Conservation (phyloP, 2,888 invertebrate species). For the Zootermopsis nevadensis region DNA sequence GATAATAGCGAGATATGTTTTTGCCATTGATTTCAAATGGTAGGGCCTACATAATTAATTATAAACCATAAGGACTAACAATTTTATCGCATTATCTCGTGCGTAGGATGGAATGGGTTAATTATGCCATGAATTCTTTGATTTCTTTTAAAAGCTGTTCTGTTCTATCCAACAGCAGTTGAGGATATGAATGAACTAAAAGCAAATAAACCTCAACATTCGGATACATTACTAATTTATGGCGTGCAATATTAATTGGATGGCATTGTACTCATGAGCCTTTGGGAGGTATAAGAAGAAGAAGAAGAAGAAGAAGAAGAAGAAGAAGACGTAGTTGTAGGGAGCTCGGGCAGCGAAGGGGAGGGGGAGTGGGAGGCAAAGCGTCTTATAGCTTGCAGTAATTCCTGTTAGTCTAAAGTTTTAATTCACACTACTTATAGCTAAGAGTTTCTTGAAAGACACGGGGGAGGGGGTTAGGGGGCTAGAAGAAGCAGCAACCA, state of each 20-base stretch:
- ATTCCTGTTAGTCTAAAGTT: slow-evolving; percentile 73
- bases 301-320: not conserved
- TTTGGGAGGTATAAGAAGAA: slow-evolving; percentile 6
- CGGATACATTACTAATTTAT: slow-evolving; percentile 28
- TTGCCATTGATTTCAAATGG: too few relatives aligned
- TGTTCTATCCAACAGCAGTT: not conserved
- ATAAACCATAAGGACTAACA: too few relatives aligned
- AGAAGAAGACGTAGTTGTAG: slow-evolving; percentile 3
- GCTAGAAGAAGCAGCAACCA: slow-evolving; percentile 59
- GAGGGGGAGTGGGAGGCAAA: slow-evolving; percentile 38
- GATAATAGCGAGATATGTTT: too few relatives aligned
- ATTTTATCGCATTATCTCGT: too few relatives aligned
- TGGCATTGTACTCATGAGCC: slow-evolving; percentile 44
- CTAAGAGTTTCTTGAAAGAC: slow-evolving; percentile 59
- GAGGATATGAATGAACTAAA: not conserved
- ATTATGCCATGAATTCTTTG: too few relatives aligned
- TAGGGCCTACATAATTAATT: too few relatives aligned
- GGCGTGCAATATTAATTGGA: slow-evolving; percentile 44
- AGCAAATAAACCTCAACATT: slow-evolving; percentile 22
- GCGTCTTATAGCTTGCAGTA: slow-evolving; percentile 58
- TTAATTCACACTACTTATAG: slow-evolving; percentile 70
- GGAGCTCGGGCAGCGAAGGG: slow-evolving; percentile 14
- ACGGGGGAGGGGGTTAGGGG: slow-evolving; percentile 52
- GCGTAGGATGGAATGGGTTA: too few relatives aligned
- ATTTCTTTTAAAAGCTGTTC: too few relatives aligned